phyloP scores from a whole-genome alignment of 1,140 invertebrate species.

The Sycobia sp. region DNA sequence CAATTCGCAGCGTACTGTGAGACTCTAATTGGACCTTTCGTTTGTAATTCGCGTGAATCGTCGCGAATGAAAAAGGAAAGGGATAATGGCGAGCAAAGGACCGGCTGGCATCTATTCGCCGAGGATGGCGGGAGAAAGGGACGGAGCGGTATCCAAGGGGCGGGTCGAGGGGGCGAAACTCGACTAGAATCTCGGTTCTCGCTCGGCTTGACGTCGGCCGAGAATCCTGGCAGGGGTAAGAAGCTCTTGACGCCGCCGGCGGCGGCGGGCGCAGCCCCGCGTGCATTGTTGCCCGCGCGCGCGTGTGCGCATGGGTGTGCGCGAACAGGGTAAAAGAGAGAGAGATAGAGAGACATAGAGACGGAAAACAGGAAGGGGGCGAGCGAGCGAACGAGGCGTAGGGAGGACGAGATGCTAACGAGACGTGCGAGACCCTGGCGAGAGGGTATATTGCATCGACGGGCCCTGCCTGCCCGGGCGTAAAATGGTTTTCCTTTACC shows the following conservation, averaged over 20 bases:
- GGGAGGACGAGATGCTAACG: slow-evolving; percentile 10
- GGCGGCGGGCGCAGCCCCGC: no score
- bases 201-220: neutral
- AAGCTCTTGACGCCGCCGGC: neutral
- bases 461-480: neutral
- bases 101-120: no score
- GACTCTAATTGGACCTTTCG: no score
- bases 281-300: no score
- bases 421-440: slow-evolving; percentile 7
- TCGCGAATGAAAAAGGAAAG: no score
- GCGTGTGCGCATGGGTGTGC: neutral
- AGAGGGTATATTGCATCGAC: neutral
- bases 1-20: no score
- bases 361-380: neutral
- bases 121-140: no score
- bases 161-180: no score
- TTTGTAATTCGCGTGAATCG: no score
- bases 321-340: neutral
- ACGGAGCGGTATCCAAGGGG: no score
- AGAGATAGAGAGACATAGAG: neutral
- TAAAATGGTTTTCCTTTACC: slow-evolving; percentile 18
- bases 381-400: neutral
- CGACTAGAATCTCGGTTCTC: neutral
- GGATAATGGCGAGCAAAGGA: no score
- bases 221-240: neutral